Evolutionary conservation across 2,113 vertebrate genomes (phyloP).

Genomic region (Alectura lathami): DNA sequence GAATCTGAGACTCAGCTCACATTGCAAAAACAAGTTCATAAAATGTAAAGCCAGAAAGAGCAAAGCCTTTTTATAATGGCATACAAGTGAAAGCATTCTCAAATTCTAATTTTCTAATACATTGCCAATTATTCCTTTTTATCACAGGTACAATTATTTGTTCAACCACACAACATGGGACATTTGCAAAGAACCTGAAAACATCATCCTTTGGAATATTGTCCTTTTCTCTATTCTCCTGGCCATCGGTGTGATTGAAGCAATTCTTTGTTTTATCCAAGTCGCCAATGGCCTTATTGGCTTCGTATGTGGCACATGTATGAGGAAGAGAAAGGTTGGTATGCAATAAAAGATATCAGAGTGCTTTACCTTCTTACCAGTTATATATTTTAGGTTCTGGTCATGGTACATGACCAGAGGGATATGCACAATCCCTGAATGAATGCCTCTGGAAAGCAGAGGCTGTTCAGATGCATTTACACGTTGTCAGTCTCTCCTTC

Average conservation of each 20-base stretch:
- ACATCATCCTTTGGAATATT: slow-evolving; percentile 79
- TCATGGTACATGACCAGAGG: background rate
- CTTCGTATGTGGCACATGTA: slow-evolving; percentile 81
- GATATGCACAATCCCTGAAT: background rate
- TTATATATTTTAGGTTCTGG: background rate
- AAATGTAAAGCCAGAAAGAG: background rate
- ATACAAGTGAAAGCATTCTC: background rate
- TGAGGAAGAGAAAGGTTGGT: slow-evolving; percentile 67
- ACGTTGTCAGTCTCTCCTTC: background rate
- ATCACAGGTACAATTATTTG: slow-evolving; percentile 77
- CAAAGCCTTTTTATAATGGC: background rate
- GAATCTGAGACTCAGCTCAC: background rate
- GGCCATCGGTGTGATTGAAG: slow-evolving; percentile 73
- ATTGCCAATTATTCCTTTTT: background rate
- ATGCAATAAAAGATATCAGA: background rate
- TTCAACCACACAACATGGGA: slow-evolving; percentile 76
- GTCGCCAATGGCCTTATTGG: slow-evolving; percentile 80
- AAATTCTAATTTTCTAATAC: background rate
- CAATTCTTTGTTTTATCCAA: slow-evolving; percentile 82
- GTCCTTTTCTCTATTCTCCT: slow-evolving; percentile 84
- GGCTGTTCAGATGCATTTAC: background rate
- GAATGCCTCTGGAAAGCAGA: background rate
- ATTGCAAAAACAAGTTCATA: background rate
- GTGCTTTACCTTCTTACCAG: fast-evolving
- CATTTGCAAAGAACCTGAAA: slow-evolving; percentile 73